A percentile compares a stretch with the other conserved stretches of the same genome.
phyloP scores from a whole-genome alignment of 2,113 vertebrate genomes.

The Strix uralensis region DNA sequence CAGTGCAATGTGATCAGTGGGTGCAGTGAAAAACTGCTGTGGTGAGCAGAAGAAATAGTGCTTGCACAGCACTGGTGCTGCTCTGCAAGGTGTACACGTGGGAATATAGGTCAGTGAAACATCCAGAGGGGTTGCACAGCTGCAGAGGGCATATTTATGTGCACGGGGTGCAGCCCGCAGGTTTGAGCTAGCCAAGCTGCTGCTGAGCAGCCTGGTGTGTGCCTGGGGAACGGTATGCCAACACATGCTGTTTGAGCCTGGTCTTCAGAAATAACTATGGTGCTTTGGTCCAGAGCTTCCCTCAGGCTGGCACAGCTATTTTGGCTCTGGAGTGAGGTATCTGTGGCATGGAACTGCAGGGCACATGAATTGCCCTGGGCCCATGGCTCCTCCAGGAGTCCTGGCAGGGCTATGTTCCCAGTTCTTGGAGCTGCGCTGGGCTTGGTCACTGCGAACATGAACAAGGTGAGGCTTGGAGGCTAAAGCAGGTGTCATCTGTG shows the following conservation, averaged over 20 bases:
- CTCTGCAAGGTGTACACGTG: fast-evolving
- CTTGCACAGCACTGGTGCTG: not conserved
- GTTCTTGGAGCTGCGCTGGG: not conserved
- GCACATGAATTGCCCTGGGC: not conserved
- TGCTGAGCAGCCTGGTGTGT: not conserved
- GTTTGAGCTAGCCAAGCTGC: not conserved
- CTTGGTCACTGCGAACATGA: not conserved
- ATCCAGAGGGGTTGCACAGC: not conserved
- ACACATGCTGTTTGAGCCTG: fast-evolving
- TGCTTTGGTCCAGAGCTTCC: not conserved
- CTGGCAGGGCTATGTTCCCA: fast-evolving
- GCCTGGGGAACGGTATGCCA: not conserved
- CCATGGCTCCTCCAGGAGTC: not conserved
- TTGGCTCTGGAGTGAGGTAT: not conserved
- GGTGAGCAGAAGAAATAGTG: fast-evolving
- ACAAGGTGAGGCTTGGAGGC: not conserved
- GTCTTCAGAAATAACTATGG: not conserved
- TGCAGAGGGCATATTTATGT: not conserved
- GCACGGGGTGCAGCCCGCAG: not conserved
- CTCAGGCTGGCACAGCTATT: not conserved
- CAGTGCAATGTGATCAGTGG: not conserved
- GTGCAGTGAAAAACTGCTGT: not conserved
- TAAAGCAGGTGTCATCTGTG: not conserved
- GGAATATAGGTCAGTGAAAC: not conserved
- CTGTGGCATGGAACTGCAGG: not conserved